These are phyloP conservation scores for Vulpes lagopus DNA, from an alignment of 2,113 vertebrate genomes.

Conservation along the genomic window DNA sequence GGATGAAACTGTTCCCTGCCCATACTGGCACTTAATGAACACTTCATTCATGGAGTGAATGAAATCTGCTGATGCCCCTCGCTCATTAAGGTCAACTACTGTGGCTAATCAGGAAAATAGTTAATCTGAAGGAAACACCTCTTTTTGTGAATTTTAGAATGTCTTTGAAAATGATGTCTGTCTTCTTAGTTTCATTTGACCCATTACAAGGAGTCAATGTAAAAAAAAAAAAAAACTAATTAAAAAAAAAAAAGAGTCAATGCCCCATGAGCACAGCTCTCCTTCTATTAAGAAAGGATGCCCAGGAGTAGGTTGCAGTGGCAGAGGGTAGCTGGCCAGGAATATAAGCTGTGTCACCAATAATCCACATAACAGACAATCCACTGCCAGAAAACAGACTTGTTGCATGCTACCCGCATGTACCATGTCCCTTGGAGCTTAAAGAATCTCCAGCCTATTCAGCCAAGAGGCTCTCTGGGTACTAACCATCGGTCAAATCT, in stretches of 20 bases:
- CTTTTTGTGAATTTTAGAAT: slow-evolving; percentile 57
- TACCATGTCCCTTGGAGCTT: not conserved
- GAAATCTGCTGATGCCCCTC: not conserved
- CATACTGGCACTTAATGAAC: slow-evolving; percentile 34
- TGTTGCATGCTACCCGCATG: not conserved
- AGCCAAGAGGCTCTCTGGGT: not conserved
- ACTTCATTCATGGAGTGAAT: not conserved
- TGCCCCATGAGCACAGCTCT: not conserved
- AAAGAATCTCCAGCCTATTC: not conserved
- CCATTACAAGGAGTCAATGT: not conserved
- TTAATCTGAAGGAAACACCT: not conserved
- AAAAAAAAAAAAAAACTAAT: not conserved
- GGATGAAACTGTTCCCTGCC: not conserved
- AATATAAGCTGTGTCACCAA: not conserved
- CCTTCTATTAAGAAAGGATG: not conserved
- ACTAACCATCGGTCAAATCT: not conserved
- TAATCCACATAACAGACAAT: not conserved
- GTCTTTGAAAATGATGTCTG: slow-evolving; percentile 18
- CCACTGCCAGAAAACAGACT: not conserved
- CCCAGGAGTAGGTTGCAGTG: not conserved
- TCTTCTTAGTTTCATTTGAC: slow-evolving; percentile 14
- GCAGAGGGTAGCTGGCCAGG: not conserved
- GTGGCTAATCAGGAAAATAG: slow-evolving; percentile 54
- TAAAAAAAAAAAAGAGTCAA: not conserved
- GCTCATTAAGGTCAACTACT: slow-evolving; percentile 15